phyloP scores from a whole-genome alignment of 2,888 invertebrate genomes.

The Drosophila anomalata region DNA sequence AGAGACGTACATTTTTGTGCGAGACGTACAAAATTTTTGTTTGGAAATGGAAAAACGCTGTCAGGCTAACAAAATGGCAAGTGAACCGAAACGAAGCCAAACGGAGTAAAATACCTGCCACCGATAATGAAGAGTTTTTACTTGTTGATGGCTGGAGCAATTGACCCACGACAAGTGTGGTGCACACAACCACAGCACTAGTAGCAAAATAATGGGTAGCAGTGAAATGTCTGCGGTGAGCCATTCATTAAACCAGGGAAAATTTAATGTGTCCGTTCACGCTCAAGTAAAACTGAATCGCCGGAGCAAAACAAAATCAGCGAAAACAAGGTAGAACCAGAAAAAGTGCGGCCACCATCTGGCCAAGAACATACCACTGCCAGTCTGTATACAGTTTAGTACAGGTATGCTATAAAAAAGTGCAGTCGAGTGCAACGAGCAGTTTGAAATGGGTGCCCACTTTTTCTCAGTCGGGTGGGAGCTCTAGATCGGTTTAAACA shows the following conservation, averaged over 20 bases:
- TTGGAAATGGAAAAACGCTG: conserved; percentile 51
- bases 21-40: background rate
- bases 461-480: conserved; percentile 49
- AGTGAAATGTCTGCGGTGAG: conserved; percentile 43
- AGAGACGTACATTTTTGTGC: too few species aligned
- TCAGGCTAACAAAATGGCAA: conserved; percentile 52
- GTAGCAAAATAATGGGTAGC: conserved; percentile 14
- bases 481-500: conserved; percentile 56
- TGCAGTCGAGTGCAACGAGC: conserved; percentile 66
- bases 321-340: conserved; percentile 56
- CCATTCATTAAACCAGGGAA: conserved; percentile 76
- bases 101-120: conserved; percentile 49
- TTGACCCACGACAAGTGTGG: conserved; percentile 52
- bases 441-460: conserved; percentile 18
- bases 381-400: conserved; percentile 19
- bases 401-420: background rate
- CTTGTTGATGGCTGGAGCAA: conserved; percentile 61
- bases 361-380: conserved; percentile 30
- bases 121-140: conserved; percentile 75
- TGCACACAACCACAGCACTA: conserved; percentile 33
- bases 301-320: conserved; percentile 57
- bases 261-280: conserved; percentile 71
- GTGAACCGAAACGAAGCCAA: conserved; percentile 66
- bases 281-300: conserved; percentile 76
- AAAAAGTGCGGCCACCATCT: conserved; percentile 44